Evolutionary conservation across 2,888 invertebrate species (phyloP).

Genomic region (Epsilonema sp.): DNA sequence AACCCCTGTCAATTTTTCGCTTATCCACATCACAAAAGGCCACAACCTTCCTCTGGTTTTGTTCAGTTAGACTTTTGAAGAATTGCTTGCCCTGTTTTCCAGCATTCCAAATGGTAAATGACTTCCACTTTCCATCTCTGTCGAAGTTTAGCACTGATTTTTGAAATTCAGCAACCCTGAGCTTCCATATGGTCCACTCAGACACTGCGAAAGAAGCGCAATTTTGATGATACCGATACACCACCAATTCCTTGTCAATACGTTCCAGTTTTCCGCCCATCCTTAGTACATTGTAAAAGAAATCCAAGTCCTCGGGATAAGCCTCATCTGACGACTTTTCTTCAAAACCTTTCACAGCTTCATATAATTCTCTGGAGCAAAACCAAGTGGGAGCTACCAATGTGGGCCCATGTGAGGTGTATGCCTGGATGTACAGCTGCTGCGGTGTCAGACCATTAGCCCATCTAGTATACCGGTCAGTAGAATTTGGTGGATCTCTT

Average conservation of each 20-base stretch:
- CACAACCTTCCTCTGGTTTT: conserved; percentile 29
- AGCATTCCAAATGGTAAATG: conserved; percentile 62
- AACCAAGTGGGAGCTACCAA: conserved; percentile 71
- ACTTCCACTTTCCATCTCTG: no score
- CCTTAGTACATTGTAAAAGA: conserved; percentile 53
- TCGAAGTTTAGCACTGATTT: conserved; percentile 37
- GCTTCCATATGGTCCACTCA: conserved; percentile 44
- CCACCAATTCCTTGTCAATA: conserved; percentile 38
- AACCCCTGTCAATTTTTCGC: conserved; percentile 47
- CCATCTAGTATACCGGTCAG: conserved; percentile 49
- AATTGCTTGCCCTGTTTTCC: conserved; percentile 56
- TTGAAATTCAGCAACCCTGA: conserved; percentile 40
- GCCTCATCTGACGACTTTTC: no score
- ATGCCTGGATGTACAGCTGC: conserved; percentile 38
- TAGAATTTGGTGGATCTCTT: conserved; percentile 43
- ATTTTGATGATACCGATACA: conserved; percentile 51
- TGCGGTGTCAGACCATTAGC: conserved; percentile 44
- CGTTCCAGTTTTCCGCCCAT: conserved; percentile 39
- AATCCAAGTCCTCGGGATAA: conserved; percentile 58
- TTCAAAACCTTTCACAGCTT: conserved; percentile 41
- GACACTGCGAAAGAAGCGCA: conserved; percentile 32
- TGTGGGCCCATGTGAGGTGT: conserved; percentile 65
- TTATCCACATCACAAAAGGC: conserved; percentile 58
- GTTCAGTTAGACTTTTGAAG: conserved; percentile 37
- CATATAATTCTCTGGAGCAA: conserved; percentile 45